phyloP scores from a whole-genome alignment of 1,140 invertebrate species.

The Mylabris phalerata region DNA sequence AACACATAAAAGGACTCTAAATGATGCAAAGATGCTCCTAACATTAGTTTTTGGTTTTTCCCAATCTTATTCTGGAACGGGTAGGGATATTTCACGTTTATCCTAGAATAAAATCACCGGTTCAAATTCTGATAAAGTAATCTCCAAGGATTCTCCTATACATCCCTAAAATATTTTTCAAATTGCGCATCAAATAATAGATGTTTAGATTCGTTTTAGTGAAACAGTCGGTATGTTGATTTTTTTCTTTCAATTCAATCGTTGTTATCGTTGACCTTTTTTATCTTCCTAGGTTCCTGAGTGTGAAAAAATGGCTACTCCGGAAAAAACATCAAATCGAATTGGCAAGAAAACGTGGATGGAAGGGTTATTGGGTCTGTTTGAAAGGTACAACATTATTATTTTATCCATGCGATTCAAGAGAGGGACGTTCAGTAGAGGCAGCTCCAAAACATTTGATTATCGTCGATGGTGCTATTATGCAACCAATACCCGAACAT shows the following conservation, averaged over 20 bases:
- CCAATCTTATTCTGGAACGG: too few relatives aligned
- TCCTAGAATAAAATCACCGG: too few relatives aligned
- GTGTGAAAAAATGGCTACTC: conserved; percentile 96
- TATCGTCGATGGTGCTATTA: conserved; percentile 95
- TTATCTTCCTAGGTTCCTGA: conserved; percentile 71
- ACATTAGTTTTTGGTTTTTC: too few relatives aligned
- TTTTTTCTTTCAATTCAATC: not conserved
- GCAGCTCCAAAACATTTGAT: conserved; percentile 91
- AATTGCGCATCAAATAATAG: too few relatives aligned
- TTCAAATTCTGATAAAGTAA: too few relatives aligned
- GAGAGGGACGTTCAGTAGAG: conserved; percentile 83
- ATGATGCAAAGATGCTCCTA: too few relatives aligned
- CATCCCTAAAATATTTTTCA: too few relatives aligned
- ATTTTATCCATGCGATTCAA: conserved; percentile 93
- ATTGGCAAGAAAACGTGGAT: conserved; percentile 87
- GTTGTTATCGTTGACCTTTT: conserved; percentile 5
- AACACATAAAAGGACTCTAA: too few relatives aligned
- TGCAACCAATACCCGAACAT: conserved; percentile 97
- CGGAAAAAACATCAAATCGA: conserved; percentile 96
- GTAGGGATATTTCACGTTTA: too few relatives aligned
- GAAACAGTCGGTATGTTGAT: too few relatives aligned
- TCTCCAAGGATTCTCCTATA: too few relatives aligned
- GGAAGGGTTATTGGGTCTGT: conserved; percentile 98
- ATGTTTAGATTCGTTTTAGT: too few relatives aligned
- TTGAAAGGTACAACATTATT: conserved; percentile 93